Conservation (phyloP, 1,140 invertebrate species). For the Thaumetopoea pityocampa region DNA sequence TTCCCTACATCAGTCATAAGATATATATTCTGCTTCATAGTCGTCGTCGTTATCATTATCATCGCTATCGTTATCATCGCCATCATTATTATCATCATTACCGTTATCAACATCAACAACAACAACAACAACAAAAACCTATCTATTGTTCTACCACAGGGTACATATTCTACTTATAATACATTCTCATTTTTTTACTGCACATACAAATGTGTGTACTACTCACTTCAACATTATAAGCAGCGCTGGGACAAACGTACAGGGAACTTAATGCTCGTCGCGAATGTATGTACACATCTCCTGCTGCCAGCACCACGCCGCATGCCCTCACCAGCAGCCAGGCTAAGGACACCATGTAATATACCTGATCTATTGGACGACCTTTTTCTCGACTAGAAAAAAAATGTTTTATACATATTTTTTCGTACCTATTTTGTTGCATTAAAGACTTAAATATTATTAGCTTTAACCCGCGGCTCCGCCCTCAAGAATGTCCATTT, state of each 20-base stretch:
- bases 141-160: no score
- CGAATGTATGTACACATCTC: conserved; percentile 46
- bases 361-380: conserved; percentile 12
- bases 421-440: not conserved
- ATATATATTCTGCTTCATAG: no score
- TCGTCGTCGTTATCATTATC: no score
- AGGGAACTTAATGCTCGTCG: conserved; percentile 35
- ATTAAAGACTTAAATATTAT: not conserved
- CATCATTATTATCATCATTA: no score
- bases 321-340: conserved; percentile 50
- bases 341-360: conserved; percentile 51
- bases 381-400: conserved; percentile 25
- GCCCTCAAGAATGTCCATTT: no score
- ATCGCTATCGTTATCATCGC: no score
- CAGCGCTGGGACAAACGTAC: conserved; percentile 21
- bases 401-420: not conserved
- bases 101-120: no score
- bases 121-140: no score
- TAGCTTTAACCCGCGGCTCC: no score
- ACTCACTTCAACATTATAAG: conserved; percentile 52
- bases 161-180: no score
- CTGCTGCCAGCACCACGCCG: conserved; percentile 49
- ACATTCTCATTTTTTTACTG: no score
- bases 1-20: no score
- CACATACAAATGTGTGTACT: conserved; percentile 1